Percentiles rank a stretch among this genome's conserved stretches.
phyloP scores from a whole-genome alignment of 1,140 invertebrate species.

The Aphis craccivora region DNA sequence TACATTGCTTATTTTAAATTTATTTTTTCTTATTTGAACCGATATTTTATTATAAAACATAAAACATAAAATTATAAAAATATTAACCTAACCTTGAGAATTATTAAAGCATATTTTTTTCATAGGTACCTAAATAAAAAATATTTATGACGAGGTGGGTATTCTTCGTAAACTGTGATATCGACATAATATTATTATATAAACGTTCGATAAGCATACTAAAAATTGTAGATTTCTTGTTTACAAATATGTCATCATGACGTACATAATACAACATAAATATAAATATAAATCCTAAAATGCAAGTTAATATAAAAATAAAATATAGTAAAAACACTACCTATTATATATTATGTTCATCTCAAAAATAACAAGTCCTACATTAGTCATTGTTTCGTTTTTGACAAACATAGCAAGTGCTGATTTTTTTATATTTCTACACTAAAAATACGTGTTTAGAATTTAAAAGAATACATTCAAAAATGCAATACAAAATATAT shows the following conservation, averaged over 20 bases:
- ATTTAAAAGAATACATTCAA: not conserved
- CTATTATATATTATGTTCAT: not conserved
- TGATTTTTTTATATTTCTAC: not conserved
- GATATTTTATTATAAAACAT: not conserved
- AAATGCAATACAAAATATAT: not conserved
- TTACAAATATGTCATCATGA: not conserved
- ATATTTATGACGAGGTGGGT: too few relatives aligned
- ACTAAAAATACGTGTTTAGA: not conserved
- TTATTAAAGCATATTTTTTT: not conserved
- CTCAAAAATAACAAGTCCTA: not conserved
- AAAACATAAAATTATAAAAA: too few relatives aligned
- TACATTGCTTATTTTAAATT: too few relatives aligned
- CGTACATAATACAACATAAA: not conserved
- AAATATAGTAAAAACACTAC: not conserved
- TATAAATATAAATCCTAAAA: not conserved
- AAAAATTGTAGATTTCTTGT: not conserved
- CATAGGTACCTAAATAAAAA: too few relatives aligned
- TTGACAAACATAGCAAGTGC: not conserved
- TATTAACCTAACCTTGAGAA: too few relatives aligned
- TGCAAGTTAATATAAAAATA: not conserved
- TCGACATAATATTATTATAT: not conserved
- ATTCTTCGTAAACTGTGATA: not conserved
- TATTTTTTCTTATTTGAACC: not conserved
- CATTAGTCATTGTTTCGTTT: not conserved
- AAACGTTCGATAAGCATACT: not conserved